Base-by-base conservation (phyloP, 2,888 invertebrate species). In the Apantesis nais region DNA sequence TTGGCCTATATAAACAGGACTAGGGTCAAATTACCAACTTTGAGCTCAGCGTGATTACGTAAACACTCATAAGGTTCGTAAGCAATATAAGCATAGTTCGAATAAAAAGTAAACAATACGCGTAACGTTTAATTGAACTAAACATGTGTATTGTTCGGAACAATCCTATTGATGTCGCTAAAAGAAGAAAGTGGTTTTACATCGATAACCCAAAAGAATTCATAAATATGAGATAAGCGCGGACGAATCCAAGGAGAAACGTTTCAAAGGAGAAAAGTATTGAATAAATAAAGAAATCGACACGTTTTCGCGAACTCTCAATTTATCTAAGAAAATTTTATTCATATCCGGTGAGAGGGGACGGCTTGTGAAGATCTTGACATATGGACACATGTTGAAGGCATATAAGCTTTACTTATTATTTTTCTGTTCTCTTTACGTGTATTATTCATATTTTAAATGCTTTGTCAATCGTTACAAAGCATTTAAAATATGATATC, bases 251-350 rank as follows among this genome's bases (percentile, higher is more conserved):
- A 85, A 87, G 83, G 84, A 86, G 87, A 88, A 90, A 86, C 88
- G 87, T 87, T 91, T 92, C 90, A 92, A 90, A 92, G 88, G 88
- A 89, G 88, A 89, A 87, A 91, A 91, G 91, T 90, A 91, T 92
- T 93, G 92, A 93, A 93, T 93, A 93, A 93, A 92, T 93, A 93
- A 93, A 91, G 92, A 92, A 92, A 93, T 93, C 90, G 93, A 93
- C 93, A 93, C 92, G 92, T 92, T 92, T 92, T 91, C 89, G 90
- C 90, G 89, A 92, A 92, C 90, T 92, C 92, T 88, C 92, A 92
- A 93, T 93, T 93, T 92, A 90, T 92, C 88, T 90, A 89, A 90
- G 90, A 92, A 90, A 89, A 90, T 91, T 93, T 91, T 93, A 92
- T 93, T 92, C 92, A 92, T 93, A 92, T 90, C 89, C 89, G 88